Evolutionary conservation across 2,113 vertebrate genomes (phyloP).

Genomic region (Microtus ochrogaster): DNA sequence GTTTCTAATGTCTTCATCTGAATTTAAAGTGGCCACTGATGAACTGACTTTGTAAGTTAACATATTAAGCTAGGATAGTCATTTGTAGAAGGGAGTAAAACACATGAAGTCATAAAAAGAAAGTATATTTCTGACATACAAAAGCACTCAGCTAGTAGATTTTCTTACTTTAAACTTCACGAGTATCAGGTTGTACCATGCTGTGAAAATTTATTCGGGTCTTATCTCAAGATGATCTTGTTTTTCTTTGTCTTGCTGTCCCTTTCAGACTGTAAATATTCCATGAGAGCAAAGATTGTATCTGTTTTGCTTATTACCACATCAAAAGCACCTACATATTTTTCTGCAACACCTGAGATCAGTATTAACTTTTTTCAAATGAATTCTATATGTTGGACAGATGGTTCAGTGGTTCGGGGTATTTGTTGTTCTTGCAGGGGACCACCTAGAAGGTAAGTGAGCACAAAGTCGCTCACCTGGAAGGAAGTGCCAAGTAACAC

Average conservation of each 20-base stretch:
- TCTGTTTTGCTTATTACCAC: background rate
- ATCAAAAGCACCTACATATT: background rate
- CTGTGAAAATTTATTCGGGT: background rate
- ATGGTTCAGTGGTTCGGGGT: background rate
- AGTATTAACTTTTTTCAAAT: background rate
- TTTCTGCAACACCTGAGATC: background rate
- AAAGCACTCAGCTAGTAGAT: slow-evolving; percentile 2
- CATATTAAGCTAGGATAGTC: background rate
- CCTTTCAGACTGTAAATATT: background rate
- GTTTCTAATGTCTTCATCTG: background rate
- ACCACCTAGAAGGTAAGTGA: background rate
- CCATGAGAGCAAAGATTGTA: background rate
- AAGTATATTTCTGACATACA: background rate
- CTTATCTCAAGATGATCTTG: background rate
- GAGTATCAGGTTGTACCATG: background rate
- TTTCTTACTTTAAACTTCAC: slow-evolving; percentile 12
- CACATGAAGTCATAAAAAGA: background rate
- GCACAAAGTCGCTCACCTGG: background rate
- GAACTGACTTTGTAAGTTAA: slow-evolving; percentile 28
- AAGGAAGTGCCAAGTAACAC: background rate
- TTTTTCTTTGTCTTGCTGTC: background rate
- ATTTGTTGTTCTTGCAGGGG: background rate
- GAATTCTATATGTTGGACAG: background rate
- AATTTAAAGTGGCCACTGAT: background rate
- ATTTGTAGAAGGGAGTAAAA: slow-evolving; percentile 49